Base-by-base conservation (phyloP, 2,888 invertebrate genomes). In the Hypomecis atomaria region DNA sequence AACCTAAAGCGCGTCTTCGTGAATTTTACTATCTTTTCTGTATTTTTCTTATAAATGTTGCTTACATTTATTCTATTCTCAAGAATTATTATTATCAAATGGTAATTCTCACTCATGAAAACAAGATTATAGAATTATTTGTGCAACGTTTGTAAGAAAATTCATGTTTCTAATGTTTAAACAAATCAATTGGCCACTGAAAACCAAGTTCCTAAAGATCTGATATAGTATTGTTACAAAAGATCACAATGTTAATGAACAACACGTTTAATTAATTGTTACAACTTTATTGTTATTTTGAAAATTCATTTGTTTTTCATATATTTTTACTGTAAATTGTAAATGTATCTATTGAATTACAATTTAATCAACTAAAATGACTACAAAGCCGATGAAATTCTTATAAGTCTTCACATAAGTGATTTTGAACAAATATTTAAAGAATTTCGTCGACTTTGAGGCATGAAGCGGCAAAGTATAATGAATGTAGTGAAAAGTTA, bases 151-250 rank as follows among this genome's bases (percentile, higher is more conserved):
- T 23, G 23, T 23, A 23, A 23, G 23, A 2, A 23, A 23, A 23
- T 23, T 23, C 23, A 23, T 23, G 23, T 23, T 23, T 23, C 23
- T 23, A 38, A 38, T 38, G 38, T 38, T 38, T 38, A 50, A 50
- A 37, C 37, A 4, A 13, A 45, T 62, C 38, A 4, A 44, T 40
- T 13, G 44, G 54, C 44, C 49, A 58, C 61, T 54, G 49, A 58
- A 58, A 57, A 40, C 5, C n/a, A 42, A 56, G 62, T 65, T 65
- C 65, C 65, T 65, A 60, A 59, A 57, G 53, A 65, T 57, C 59
- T 65, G 64, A 65, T 38, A 23, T 48, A 42, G 8, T 33, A 52
- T 23, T 23, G 40, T 52, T 52, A 23, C 4, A 33, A 40, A 13
- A 23, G 8, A 38, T 50, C 23, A 33, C 33, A 8, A n/a, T 10